Evolutionary conservation across 1,140 invertebrate species (phyloP).

Genomic region (Dinoponera quadriceps): DNA sequence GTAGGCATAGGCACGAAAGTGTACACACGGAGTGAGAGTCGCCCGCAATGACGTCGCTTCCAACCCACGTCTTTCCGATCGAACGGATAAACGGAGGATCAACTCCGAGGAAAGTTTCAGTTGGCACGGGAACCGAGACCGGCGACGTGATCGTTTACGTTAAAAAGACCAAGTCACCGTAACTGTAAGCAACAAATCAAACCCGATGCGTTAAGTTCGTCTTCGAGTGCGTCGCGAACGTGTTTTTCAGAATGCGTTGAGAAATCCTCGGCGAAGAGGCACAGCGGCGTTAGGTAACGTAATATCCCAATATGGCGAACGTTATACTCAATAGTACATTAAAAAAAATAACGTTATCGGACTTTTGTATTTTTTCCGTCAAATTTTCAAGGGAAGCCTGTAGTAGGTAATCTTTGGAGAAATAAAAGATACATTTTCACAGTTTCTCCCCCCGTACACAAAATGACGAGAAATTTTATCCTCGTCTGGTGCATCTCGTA

Average conservation of each 20-base stretch:
- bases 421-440: neutral
- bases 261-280: too few species aligned
- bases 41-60: slow-evolving; percentile 71
- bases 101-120: slow-evolving; percentile 80
- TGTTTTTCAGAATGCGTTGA: too few species aligned
- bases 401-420: slow-evolving; percentile 8
- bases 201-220: neutral
- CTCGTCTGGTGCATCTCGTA: slow-evolving; percentile 46
- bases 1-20: slow-evolving; percentile 33
- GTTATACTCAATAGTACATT: too few species aligned
- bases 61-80: slow-evolving; percentile 76
- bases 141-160: slow-evolving; percentile 57
- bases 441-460: neutral
- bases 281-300: too few species aligned
- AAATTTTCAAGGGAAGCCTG: neutral
- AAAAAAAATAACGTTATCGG: neutral
- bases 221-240: neutral
- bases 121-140: slow-evolving; percentile 64
- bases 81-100: slow-evolving; percentile 69
- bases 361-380: neutral
- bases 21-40: slow-evolving; percentile 77
- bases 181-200: slow-evolving; percentile 1
- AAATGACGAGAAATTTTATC: slow-evolving; percentile 38
- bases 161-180: neutral
- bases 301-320: too few species aligned